phyloP scores from a whole-genome alignment of 2,797 vertebrate species.

The Aythya fuligula region DNA sequence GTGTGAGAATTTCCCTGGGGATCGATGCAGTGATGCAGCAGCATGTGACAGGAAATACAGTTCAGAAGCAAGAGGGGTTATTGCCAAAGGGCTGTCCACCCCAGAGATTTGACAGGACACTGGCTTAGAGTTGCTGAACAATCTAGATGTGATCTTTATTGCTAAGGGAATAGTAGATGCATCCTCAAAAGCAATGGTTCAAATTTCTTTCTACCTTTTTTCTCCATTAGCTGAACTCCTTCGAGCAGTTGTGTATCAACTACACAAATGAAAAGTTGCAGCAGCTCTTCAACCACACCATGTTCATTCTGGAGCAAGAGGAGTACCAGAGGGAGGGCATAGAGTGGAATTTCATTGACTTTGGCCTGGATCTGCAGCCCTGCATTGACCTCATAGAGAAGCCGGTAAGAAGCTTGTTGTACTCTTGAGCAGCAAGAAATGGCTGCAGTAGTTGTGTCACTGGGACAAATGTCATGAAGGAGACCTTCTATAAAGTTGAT shows the following conservation, averaged over 20 bases:
- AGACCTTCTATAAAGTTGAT: not conserved
- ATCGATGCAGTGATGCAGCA: not conserved
- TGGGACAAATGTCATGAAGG: not conserved
- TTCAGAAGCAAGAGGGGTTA: not conserved
- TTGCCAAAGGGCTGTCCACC: not conserved
- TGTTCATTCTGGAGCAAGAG: slow-evolving; percentile 88
- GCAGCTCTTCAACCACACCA: slow-evolving; percentile 87
- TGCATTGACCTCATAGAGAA: slow-evolving; percentile 88
- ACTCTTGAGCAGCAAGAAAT: not conserved
- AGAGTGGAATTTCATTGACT: slow-evolving; percentile 88
- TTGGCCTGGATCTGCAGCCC: slow-evolving; percentile 84
- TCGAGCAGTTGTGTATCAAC: slow-evolving; percentile 87
- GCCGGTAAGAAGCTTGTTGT: slow-evolving; percentile 80
- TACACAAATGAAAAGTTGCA: slow-evolving; percentile 87
- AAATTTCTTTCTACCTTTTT: not conserved
- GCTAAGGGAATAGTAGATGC: not conserved
- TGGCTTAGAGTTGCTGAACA: not conserved
- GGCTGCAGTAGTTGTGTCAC: not conserved
- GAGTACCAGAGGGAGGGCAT: slow-evolving; percentile 87
- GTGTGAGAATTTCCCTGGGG: not conserved
- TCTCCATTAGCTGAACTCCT: slow-evolving; percentile 84
- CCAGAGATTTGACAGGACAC: not conserved
- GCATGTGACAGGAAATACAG: not conserved
- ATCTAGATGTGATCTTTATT: not conserved
- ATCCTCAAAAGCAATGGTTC: not conserved